phyloP scores from a whole-genome alignment of 2,797 vertebrate species.

The Buphagus erythrorhynchus region DNA sequence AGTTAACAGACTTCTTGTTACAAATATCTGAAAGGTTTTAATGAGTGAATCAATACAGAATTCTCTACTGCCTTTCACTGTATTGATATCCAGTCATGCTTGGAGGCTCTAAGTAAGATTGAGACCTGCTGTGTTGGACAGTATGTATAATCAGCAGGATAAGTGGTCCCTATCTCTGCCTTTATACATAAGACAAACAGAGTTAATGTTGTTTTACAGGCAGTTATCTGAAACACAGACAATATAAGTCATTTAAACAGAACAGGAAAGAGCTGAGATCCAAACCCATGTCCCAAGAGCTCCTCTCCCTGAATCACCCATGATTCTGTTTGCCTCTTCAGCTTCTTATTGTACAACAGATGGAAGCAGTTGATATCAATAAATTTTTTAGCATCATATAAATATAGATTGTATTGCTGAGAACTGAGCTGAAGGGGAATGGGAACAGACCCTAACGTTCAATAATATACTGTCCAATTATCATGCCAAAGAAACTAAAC shows the following conservation, averaged over 20 bases:
- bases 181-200: neutral
- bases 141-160: neutral
- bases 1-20: neutral
- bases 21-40: neutral
- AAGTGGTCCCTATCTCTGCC: neutral
- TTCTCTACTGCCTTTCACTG: neutral
- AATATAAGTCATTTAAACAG: neutral
- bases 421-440: neutral
- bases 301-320: neutral
- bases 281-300: neutral
- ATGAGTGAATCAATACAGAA: neutral
- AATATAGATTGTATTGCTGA: constrained; percentile 40
- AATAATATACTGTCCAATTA: constrained; percentile 10
- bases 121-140: neutral
- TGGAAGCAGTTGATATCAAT: constrained; percentile 6
- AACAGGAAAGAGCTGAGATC: neutral
- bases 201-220: neutral
- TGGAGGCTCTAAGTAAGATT: neutral
- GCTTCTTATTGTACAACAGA: neutral
- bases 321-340: neutral
- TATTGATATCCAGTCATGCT: neutral
- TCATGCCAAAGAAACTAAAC: neutral
- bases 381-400: constrained; percentile 26
- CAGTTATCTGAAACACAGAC: neutral
- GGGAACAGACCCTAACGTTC: neutral